Base-by-base conservation (phyloP, 2,113 vertebrate species). In the Prinia subflava region DNA sequence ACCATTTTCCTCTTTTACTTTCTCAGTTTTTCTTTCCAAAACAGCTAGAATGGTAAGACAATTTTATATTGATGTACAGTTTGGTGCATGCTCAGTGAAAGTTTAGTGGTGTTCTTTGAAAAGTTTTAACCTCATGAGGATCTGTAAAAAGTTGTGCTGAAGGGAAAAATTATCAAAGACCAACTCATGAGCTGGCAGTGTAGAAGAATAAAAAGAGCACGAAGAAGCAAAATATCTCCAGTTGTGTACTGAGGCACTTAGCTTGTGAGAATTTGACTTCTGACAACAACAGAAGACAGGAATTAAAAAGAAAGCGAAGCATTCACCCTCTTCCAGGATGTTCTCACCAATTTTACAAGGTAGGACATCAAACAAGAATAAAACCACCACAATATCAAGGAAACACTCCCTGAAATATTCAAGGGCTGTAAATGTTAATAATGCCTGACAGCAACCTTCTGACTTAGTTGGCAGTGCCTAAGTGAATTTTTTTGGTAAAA, bases 331-430 rank as follows among this genome's bases (percentile, higher is more conserved):
- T 75, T 47, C 37, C 42, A 28, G 22, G 42, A 30, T 15, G 0
- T 15, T 53, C 13, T 75, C 11, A 8, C 41, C 52, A 33, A 14
- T 49, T 96, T 50, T 49, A 74, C 28, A 81, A 83, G 62, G 27
- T 65, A 77, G 11, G n/a, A 70, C 49, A 75, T 79, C 30, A 84
- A 90, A 76, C 11, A 37, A 56, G 37, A 52, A 33, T 57, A 52
- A 13, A 3, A 1, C 0, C 18, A 44, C 28, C 10, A 46, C 8
- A 52, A 21, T 27, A 39, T 20, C 37, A 70, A 46, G 27, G 33
- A 53, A 80, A 71, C 12, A 41, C 15, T 53, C 23, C 21, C 28
- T 64, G 62, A 41, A 28, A n/a, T 19, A 37, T 64, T 60, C 55
- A 60, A 74, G 46, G 53, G 42, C 24, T 41, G 10, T 60, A 83